Evolutionary conservation across 2,113 vertebrate species (phyloP).

Genomic region (Nymphicus hollandicus): DNA sequence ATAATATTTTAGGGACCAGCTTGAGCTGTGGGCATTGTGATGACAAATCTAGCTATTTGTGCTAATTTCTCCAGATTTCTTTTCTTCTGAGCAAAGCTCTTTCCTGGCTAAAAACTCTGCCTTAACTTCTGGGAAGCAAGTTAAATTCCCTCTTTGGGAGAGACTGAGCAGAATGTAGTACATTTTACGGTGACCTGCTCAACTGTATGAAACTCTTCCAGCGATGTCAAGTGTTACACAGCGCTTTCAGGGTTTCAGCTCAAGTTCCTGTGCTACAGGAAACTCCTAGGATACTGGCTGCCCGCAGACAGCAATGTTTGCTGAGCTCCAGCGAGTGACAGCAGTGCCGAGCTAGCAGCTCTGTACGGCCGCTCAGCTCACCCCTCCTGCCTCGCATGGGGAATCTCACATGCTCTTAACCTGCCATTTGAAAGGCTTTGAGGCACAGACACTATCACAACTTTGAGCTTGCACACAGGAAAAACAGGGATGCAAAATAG

Average conservation of each 20-base stretch:
- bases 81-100: neutral
- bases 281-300: slow-evolving; percentile 21
- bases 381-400: neutral
- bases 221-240: accelerated
- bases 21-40: neutral
- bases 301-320: neutral
- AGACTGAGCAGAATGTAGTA: neutral
- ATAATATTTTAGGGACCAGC: neutral
- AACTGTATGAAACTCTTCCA: neutral
- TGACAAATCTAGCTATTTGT: neutral
- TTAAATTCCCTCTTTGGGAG: neutral
- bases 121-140: neutral
- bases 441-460: neutral
- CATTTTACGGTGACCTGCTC: neutral
- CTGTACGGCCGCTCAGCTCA: neutral
- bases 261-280: neutral
- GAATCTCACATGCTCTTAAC: neutral
- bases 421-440: neutral
- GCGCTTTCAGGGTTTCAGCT: neutral
- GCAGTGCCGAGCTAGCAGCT: neutral
- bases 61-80: neutral
- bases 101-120: neutral
- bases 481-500: neutral
- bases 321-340: neutral
- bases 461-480: neutral